Evolutionary conservation across 2,888 invertebrate species (phyloP).

Genomic region (Lasiommata megera): DNA sequence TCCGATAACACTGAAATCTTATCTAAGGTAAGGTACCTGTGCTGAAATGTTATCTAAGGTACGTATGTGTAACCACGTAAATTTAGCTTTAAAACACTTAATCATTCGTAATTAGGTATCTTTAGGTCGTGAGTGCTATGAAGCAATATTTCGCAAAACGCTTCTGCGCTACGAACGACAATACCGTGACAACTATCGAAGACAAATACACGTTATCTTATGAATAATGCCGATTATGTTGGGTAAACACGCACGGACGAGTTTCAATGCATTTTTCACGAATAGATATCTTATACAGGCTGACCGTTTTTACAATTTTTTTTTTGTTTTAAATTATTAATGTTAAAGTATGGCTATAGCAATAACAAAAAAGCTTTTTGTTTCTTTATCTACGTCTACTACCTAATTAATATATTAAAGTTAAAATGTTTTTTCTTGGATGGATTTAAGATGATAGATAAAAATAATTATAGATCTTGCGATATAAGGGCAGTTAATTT

Average conservation of each 20-base stretch:
- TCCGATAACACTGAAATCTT: constrained; percentile 16
- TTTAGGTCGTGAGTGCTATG: constrained; percentile 44
- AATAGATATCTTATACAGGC: constrained; percentile 64
- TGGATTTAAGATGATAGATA: not conserved
- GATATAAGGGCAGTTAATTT: not conserved
- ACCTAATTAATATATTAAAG: not conserved
- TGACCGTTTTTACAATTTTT: constrained; percentile 36
- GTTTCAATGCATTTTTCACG: constrained; percentile 70
- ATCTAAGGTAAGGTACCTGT: constrained; percentile 9
- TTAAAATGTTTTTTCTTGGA: not conserved
- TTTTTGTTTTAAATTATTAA: not conserved
- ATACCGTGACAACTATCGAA: constrained; percentile 70
- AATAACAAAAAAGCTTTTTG: not conserved
- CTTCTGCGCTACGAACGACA: constrained; percentile 62
- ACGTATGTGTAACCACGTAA: not conserved
- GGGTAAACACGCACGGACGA: constrained; percentile 69
- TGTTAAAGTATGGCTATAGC: not conserved
- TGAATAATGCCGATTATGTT: constrained; percentile 81
- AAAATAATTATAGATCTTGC: not conserved
- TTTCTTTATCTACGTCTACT: not conserved
- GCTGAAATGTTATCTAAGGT: too few relatives aligned
- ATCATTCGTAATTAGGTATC: constrained; percentile 11
- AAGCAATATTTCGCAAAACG: constrained; percentile 72
- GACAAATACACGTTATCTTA: constrained; percentile 79
- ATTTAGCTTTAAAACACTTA: constrained; percentile 16